These are phyloP conservation scores for Epizoanthus rinbou DNA, from an alignment of 92 coral and sea anemone species.

Conservation along the genomic window DNA sequence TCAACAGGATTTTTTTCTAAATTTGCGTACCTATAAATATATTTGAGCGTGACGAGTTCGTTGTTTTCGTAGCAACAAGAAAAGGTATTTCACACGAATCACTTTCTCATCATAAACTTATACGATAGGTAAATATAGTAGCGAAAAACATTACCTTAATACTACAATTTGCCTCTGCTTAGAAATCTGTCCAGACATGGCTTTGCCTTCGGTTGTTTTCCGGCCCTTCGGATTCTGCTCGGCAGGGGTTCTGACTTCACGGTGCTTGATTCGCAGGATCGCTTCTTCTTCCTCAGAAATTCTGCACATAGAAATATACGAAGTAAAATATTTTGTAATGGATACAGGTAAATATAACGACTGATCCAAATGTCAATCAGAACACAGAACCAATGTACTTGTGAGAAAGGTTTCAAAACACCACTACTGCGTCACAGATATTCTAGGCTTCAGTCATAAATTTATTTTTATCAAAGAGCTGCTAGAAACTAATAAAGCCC, in stretches of 20 bases:
- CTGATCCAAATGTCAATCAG: not conserved
- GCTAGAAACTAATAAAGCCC: too few species aligned
- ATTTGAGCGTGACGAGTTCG: not conserved
- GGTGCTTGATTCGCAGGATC: conserved; percentile 5
- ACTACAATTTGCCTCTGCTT: conserved; percentile 12
- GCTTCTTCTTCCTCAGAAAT: conserved; percentile 24
- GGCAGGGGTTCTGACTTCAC: conserved; percentile 16
- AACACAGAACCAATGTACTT: not conserved
- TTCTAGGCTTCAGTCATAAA: not conserved
- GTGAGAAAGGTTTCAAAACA: not conserved
- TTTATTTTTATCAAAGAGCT: not conserved
- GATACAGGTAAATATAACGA: not conserved
- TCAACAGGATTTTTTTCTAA: conserved; percentile 1
- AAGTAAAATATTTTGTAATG: not conserved
- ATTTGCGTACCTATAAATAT: not conserved
- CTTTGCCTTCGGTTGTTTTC: conserved; percentile 16
- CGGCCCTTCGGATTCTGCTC: not conserved
- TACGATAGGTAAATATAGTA: not conserved
- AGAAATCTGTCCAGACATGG: conserved; percentile 16
- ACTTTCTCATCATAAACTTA: not conserved
- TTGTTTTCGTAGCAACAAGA: conserved; percentile 1
- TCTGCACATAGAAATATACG: conserved; percentile 14
- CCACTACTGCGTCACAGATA: conserved; percentile 20
- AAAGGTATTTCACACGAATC: not conserved
- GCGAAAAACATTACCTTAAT: conserved; percentile 6